Base-by-base conservation (phyloP, 2,888 invertebrate genomes). In the Carterocephalus palaemon region DNA sequence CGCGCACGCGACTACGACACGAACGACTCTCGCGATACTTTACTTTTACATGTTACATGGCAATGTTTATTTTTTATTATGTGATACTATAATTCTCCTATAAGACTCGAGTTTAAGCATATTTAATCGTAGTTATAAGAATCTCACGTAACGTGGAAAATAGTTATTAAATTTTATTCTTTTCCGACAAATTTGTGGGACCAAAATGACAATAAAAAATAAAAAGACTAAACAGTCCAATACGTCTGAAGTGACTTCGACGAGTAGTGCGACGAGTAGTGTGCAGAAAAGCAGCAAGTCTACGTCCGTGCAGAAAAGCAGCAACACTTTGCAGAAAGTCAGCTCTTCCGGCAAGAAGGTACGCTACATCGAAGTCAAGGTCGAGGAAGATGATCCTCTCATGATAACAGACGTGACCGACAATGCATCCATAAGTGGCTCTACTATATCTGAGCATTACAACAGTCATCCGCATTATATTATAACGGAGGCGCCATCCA, bases 121-220 rank as follows among this genome's bases (percentile, higher is more conserved):
- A 81, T 78, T 79, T 78, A 78, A 76, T 68, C 72, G 58, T 61
- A 60, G 37, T 64, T 54, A 64, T 74, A 74, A 68, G 78, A 81
- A 83, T 81, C 78, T 80, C 76, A 47, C 68, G 54, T 67, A 59
- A 54, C 53, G 56, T 60, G n/a, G n/a, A 58, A 40, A 24, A 43
- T 60, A 62, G 59, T 62, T 60, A 62, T 58, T 56, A 60, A 65
- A 59, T 56, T 58, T 55, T 54, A 50, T 53, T 40, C 54, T 42
- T 45, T 66, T 56, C 60, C 47, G 37, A 50, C 47, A 47, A 48
- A 28, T 46, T 51, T 57, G 76, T 77, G 80, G 59, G 62, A 72
- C 63, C 69, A 86, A 83, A 81, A 87, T 87, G 87, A 86, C 87
- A 60, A 85, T 87, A 69, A 87, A 87, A 81, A 86, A 85, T 73